Conservation (phyloP, 2,797 vertebrate genomes). For the Rhinophrynus dorsalis region DNA sequence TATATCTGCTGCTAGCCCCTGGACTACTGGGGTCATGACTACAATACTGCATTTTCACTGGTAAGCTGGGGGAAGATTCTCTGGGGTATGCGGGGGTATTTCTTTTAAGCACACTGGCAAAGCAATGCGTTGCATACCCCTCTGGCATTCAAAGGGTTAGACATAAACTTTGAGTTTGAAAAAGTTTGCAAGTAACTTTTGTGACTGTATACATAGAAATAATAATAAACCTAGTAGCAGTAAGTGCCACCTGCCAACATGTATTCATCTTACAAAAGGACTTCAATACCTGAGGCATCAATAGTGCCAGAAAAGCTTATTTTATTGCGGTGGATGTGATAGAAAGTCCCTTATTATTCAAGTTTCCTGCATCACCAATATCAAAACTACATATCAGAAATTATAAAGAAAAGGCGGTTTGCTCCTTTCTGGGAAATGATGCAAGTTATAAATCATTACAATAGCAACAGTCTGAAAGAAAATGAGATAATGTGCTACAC, state of each 20-base stretch:
- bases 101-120: too few species aligned
- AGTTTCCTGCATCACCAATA: constrained; percentile 13
- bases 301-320: constrained; percentile 10
- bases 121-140: too few species aligned
- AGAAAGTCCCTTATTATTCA: constrained; percentile 7
- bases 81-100: too few species aligned
- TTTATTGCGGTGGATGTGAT: constrained; percentile 22
- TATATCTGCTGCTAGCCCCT: too few species aligned
- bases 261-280: constrained; percentile 20
- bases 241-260: constrained; percentile 27
- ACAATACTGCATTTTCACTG: too few species aligned
- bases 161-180: too few species aligned
- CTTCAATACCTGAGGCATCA: constrained; percentile 19
- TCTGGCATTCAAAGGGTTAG: too few species aligned
- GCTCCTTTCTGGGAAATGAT: constrained; percentile 20
- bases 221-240: too few species aligned
- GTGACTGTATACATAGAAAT: too few species aligned
- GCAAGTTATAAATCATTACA: constrained; percentile 32
- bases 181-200: too few species aligned
- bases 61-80: too few species aligned
- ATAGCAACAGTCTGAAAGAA: constrained; percentile 3
- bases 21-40: too few species aligned
- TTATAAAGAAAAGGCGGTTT: constrained; percentile 10
- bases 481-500: constrained; percentile 20
- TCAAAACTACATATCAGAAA: constrained; percentile 24